A percentile compares a stretch with the other conserved stretches of the same genome.
Evolutionary conservation across 2,113 vertebrate species (phyloP).

Genomic region (Phyllostomus hastatus): DNA sequence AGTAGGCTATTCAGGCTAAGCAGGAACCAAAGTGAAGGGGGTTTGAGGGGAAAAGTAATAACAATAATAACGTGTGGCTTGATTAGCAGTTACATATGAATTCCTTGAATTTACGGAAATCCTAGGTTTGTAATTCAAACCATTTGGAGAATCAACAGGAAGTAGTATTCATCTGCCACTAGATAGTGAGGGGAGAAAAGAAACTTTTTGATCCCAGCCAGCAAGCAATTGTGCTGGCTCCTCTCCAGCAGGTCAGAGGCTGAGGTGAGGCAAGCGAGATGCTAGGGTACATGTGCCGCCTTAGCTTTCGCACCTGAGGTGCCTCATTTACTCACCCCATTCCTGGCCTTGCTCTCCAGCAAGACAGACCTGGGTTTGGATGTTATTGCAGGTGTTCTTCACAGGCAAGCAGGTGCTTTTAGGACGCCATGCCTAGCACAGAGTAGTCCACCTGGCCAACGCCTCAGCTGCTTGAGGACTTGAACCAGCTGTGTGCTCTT

Average conservation of each 20-base stretch:
- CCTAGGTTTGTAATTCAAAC: not conserved
- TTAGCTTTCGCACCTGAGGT: not conserved
- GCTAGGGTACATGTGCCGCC: accelerated
- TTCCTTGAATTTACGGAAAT: not conserved
- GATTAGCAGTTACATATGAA: not conserved
- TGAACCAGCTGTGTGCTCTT: not conserved
- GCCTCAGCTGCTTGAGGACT: not conserved
- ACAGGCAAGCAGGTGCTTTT: too few relatives aligned
- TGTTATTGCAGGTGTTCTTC: not conserved
- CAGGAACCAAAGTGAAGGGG: not conserved
- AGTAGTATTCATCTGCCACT: not conserved
- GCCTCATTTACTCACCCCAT: not conserved
- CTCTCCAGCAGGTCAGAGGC: not conserved
- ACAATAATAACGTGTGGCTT: not conserved
- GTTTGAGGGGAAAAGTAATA: not conserved
- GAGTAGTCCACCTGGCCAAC: not conserved
- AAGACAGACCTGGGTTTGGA: not conserved
- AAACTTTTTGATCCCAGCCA: not conserved
- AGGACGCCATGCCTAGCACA: accelerated
- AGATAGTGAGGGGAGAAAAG: not conserved
- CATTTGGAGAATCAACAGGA: not conserved
- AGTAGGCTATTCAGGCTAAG: not conserved
- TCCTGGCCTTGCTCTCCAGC: not conserved
- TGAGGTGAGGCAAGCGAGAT: accelerated
- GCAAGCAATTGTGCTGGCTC: not conserved